Percentiles rank a stretch among this genome's conserved stretches.
These are phyloP conservation scores for Pygoscelis antarcticus DNA, from an alignment of 2,113 vertebrate species.

Conservation along the genomic window DNA sequence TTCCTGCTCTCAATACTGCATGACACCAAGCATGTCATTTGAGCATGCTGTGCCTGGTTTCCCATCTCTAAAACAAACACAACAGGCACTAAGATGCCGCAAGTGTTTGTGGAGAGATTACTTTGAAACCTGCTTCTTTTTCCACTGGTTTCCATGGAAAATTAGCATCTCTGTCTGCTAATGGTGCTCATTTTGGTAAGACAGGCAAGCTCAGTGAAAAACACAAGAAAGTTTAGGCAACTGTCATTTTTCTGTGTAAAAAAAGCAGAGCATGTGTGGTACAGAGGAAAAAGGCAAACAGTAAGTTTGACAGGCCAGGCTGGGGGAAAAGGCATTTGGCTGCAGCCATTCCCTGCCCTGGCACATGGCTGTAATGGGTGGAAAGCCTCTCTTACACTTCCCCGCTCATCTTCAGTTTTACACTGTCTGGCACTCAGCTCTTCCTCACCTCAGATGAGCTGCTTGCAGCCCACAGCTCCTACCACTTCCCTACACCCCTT, in stretches of 20 bases:
- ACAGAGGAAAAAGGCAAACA: neutral
- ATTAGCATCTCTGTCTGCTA: neutral
- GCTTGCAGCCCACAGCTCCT: neutral
- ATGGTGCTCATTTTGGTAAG: neutral
- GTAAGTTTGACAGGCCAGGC: neutral
- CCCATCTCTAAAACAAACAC: neutral
- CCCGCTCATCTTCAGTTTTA: neutral
- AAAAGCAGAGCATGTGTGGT: neutral
- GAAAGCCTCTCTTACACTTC: neutral
- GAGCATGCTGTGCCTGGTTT: neutral
- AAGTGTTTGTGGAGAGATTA: neutral
- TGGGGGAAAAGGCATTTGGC: fast-evolving
- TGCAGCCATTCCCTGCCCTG: neutral
- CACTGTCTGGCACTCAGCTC: neutral
- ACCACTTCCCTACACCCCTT: fast-evolving
- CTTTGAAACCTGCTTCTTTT: neutral
- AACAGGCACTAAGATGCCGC: neutral
- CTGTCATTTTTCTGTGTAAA: neutral
- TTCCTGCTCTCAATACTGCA: neutral
- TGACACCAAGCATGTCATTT: neutral
- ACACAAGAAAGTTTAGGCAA: neutral
- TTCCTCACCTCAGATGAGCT: neutral
- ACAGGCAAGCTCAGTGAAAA: neutral
- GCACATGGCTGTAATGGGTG: fast-evolving
- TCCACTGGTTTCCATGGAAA: conserved; percentile 26